These are phyloP conservation scores for Eulemur rufifrons DNA, from an alignment of 2,113 vertebrate species.

Conservation along the genomic window DNA sequence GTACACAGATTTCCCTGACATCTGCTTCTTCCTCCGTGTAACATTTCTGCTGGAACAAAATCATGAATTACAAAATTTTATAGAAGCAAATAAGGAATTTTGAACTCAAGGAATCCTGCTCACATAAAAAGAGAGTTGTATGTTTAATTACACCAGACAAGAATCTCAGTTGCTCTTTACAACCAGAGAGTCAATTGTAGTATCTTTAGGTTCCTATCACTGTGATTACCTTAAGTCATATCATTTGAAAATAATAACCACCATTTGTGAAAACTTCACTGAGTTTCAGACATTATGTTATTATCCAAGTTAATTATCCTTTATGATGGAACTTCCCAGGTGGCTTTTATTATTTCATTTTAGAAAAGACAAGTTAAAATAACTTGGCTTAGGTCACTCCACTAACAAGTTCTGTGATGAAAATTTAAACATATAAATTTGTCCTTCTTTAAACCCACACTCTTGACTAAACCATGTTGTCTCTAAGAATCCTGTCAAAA, in stretches of 20 bases:
- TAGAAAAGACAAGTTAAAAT: constrained; percentile 12
- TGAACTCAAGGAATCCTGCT: neutral
- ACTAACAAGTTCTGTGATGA: neutral
- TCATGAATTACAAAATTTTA: neutral
- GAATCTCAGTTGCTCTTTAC: neutral
- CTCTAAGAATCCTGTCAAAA: neutral
- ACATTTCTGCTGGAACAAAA: neutral
- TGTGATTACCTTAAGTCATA: neutral
- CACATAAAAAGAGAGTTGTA: neutral
- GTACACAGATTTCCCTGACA: neutral
- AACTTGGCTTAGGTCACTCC: neutral
- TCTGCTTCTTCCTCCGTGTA: neutral
- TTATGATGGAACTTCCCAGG: neutral
- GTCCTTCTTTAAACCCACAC: neutral
- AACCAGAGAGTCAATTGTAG: neutral
- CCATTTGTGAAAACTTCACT: neutral
- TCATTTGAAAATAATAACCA: neutral
- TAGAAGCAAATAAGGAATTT: neutral
- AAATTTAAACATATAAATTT: neutral
- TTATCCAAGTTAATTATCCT: neutral
- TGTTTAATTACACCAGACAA: neutral
- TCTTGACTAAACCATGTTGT: neutral
- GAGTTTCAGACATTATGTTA: neutral
- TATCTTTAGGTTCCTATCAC: neutral
- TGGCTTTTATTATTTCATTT: neutral